Conservation (phyloP, 1,140 invertebrate species). For the Manduca sexta region DNA sequence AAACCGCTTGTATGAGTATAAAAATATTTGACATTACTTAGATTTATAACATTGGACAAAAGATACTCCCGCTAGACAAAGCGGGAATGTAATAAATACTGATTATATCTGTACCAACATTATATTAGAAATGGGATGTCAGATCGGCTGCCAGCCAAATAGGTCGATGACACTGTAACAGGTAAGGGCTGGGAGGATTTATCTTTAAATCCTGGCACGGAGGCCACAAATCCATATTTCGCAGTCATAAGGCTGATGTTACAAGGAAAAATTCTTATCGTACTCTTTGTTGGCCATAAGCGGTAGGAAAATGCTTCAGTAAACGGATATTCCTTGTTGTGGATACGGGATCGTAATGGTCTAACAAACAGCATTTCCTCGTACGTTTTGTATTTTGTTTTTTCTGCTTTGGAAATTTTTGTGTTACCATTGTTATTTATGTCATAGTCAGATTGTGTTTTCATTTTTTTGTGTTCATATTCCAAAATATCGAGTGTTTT, state of each 20-base stretch:
- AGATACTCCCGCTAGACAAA: neutral
- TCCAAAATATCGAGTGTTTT: no score
- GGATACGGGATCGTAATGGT: conserved; percentile 5
- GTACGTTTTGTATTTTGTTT: no score
- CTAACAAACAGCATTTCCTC: conserved; percentile 6
- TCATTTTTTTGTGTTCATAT: no score
- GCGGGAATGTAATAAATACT: neutral
- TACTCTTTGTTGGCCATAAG: neutral
- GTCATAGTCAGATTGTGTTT: no score
- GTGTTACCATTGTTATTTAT: no score
- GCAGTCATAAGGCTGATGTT: no score
- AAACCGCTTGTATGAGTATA: no score
- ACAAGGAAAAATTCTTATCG: conserved; percentile 3
- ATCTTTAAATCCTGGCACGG: no score
- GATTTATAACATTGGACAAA: no score
- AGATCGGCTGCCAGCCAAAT: conserved; percentile 6
- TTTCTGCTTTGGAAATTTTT: no score
- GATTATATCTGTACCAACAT: neutral
- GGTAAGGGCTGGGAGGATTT: neutral
- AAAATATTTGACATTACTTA: no score
- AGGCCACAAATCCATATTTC: no score
- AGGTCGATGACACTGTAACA: conserved; percentile 1
- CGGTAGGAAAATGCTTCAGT: neutral
- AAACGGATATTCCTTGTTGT: conserved; percentile 2
- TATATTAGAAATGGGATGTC: neutral